phyloP scores from a whole-genome alignment of 2,888 invertebrate species.

The Erebia epiphron region DNA sequence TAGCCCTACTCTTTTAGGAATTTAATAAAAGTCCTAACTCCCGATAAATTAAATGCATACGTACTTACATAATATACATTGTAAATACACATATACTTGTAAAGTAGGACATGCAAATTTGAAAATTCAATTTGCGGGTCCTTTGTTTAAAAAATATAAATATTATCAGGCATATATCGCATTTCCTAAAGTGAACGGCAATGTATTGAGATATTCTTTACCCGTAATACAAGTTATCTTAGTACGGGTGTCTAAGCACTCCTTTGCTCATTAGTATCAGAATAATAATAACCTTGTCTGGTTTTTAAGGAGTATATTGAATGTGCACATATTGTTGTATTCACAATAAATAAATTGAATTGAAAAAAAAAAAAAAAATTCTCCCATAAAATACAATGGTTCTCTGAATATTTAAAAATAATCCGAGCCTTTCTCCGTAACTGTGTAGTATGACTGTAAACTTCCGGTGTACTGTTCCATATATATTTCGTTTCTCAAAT shows the following conservation, averaged over 20 bases:
- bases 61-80: background rate
- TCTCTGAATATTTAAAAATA: conserved; percentile 18
- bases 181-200: conserved; percentile 11
- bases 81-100: background rate
- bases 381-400: conserved; percentile 12
- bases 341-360: too few species aligned
- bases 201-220: conserved; percentile 12
- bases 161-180: background rate
- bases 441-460: background rate
- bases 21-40: background rate
- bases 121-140: background rate
- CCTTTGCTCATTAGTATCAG: too few species aligned
- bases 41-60: background rate
- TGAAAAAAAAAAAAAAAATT: too few species aligned
- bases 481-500: conserved; percentile 6
- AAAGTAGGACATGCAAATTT: conserved; percentile 3
- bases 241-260: too few species aligned
- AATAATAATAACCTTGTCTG: too few species aligned
- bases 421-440: background rate
- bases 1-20: too few species aligned
- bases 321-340: too few species aligned
- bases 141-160: conserved; percentile 16
- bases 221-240: too few species aligned
- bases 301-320: too few species aligned
- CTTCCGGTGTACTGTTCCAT: background rate